Conservation (phyloP, 92 coral and sea anemone species). For the Palythoa heliodiscus region DNA sequence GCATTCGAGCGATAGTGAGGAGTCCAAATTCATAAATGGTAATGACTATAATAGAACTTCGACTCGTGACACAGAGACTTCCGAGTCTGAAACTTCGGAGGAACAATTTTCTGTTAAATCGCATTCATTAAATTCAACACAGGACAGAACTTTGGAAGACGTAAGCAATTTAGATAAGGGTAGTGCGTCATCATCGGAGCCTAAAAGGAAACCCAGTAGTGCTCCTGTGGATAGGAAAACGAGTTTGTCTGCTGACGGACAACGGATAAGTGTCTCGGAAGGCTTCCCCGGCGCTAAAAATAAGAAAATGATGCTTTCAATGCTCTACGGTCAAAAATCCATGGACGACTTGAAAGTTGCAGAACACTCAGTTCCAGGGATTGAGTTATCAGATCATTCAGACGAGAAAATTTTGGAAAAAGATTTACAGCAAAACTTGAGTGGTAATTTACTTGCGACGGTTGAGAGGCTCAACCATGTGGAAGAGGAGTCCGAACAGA, state of each 20-base stretch:
- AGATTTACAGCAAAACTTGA: slow-evolving; percentile 52
- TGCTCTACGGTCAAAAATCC: slow-evolving; percentile 87
- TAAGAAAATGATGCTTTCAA: slow-evolving; percentile 88
- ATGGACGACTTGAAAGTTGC: slow-evolving; percentile 71
- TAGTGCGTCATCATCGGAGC: background rate
- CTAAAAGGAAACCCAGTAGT: background rate
- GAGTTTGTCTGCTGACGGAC: slow-evolving; percentile 42
- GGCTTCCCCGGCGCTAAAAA: slow-evolving; percentile 80
- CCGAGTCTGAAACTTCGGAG: slow-evolving; percentile 40
- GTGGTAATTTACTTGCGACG: slow-evolving; percentile 70
- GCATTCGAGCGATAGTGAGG: slow-evolving; percentile 53
- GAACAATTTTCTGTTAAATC: slow-evolving; percentile 25
- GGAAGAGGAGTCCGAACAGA: slow-evolving; percentile 65
- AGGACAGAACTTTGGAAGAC: slow-evolving; percentile 30
- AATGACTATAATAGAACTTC: slow-evolving; percentile 29
- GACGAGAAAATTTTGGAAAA: slow-evolving; percentile 35
- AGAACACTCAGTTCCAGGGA: slow-evolving; percentile 58
- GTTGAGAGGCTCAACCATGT: slow-evolving; percentile 63
- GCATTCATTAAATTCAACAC: slow-evolving; percentile 3
- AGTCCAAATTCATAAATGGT: slow-evolving; percentile 18
- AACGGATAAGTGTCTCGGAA: slow-evolving; percentile 78
- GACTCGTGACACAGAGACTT: slow-evolving; percentile 28
- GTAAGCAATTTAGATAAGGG: background rate
- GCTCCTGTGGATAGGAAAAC: background rate
- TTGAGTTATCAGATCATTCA: slow-evolving; percentile 44